These are phyloP conservation scores for Drosophila athabasca DNA, from an alignment of 1,140 invertebrate species.

Conservation along the genomic window DNA sequence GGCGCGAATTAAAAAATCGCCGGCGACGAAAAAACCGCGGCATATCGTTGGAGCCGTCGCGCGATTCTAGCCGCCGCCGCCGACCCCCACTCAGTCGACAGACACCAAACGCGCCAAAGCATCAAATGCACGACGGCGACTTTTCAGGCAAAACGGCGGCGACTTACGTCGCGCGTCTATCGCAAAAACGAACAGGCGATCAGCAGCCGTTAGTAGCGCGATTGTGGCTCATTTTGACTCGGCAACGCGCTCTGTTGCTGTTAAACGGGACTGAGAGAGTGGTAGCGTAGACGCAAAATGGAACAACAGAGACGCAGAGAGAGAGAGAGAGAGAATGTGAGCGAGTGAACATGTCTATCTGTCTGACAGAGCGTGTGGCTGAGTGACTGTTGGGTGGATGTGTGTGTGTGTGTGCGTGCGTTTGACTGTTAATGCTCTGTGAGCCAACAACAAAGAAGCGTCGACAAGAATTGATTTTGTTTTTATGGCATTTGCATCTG, in stretches of 20 bases:
- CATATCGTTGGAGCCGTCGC: constrained; percentile 39
- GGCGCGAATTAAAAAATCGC: constrained; percentile 72
- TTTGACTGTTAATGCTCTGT: constrained; percentile 16
- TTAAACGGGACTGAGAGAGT: constrained; percentile 27
- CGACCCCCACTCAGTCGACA: neutral
- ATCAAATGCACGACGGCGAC: constrained; percentile 61
- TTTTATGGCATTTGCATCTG: constrained; percentile 49
- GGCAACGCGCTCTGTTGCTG: constrained; percentile 25
- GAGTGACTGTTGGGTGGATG: neutral
- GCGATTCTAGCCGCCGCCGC: constrained; percentile 47
- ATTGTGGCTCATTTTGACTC: constrained; percentile 20
- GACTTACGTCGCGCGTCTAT: constrained; percentile 83
- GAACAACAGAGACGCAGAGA: neutral
- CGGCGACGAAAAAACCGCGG: constrained; percentile 77
- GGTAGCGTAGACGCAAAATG: neutral
- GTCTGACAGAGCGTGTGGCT: constrained; percentile 1
- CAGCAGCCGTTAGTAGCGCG: constrained; percentile 43
- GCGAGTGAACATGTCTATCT: constrained; percentile 4
- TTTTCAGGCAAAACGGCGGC: constrained; percentile 74
- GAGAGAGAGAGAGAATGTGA: neutral
- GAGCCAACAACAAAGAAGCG: constrained; percentile 12
- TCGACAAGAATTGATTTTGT: constrained; percentile 30
- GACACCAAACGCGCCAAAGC: constrained; percentile 27
- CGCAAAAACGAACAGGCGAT: constrained; percentile 81
- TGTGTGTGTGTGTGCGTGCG: constrained; percentile 6